phyloP scores from a whole-genome alignment of 2,797 vertebrate genomes.

The Darevskia mixta region DNA sequence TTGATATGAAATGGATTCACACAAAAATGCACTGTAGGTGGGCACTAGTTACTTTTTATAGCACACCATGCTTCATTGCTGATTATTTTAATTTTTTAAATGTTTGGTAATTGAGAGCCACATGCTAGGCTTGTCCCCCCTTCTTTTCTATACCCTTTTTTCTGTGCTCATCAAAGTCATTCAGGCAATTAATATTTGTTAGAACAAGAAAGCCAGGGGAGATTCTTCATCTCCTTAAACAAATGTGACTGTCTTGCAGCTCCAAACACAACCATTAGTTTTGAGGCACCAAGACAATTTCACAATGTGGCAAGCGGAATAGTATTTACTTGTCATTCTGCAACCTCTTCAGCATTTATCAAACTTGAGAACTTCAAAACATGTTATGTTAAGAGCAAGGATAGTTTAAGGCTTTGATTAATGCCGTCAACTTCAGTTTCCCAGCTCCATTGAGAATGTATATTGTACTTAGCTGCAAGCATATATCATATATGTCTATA shows the following conservation, averaged over 20 bases:
- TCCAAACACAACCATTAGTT: constrained; percentile 56
- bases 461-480: constrained; percentile 26
- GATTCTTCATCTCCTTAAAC: constrained; percentile 57
- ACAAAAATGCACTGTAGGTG: not conserved
- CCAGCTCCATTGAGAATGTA: not conserved
- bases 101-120: constrained; percentile 37
- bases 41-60: not conserved
- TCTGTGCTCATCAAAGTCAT: constrained; percentile 45
- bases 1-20: not conserved
- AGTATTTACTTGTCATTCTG: constrained; percentile 42
- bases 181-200: constrained; percentile 64
- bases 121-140: constrained; percentile 32
- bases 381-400: constrained; percentile 43
- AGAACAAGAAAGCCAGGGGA: constrained; percentile 33
- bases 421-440: constrained; percentile 40
- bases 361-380: constrained; percentile 44
- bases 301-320: constrained; percentile 31
- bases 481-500: not conserved
- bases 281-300: constrained; percentile 34
- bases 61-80: not conserved
- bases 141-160: constrained; percentile 30
- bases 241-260: constrained; percentile 48
- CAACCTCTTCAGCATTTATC: constrained; percentile 37
- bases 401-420: constrained; percentile 28
- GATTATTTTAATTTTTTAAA: not conserved